Base-by-base conservation (phyloP, 37 sponge, comb jelly and placozoan genomes). In the Ianthella basta region DNA sequence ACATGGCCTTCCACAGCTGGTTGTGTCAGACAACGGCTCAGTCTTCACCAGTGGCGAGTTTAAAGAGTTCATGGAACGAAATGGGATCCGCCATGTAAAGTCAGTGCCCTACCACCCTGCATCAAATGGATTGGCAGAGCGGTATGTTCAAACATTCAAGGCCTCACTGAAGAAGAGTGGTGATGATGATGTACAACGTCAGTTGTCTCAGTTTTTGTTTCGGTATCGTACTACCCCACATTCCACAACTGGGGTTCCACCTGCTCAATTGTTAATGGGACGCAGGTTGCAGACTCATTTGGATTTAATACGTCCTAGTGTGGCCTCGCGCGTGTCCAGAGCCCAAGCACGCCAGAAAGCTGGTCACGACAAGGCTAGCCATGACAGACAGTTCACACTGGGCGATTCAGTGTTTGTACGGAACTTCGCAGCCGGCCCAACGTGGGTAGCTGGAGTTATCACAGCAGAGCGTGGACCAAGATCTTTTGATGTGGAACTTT, bases 21-120 rank as follows among this genome's bases (percentile, higher is more conserved):
- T 82, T 40, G 92, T 91, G 19, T 82, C 83, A 0, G 88, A 91
- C 75, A 91, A 91, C 35, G 91, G 72, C 32, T 5, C 91, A 18
- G 57, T 44, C 4, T 82, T 86, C 36, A 84, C 80, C 63, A 63
- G 80, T 25, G 54, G 27, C 15, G 86, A 86, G 60, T 86, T 77
- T 34, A 12, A 37, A 35, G 68, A 60, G 55, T 78, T 86, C 67
- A 4, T 55, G 86, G 15, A 24, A 29, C 30, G 30, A 50, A 85
- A 85, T 80, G 85, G 82, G 0, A 80, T 89, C 37, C 44, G 70
- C 20, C 86, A 85, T 53, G 37, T 80, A 57, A 57, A 55, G 37
- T 50, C 55, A 60, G 68, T 80, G 2, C 38, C 59, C 59, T 85
- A 85, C 78, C 40, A 72, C 6, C 70, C 77, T 2, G 24, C 44